Percentiles rank a stretch among this genome's conserved stretches.
These are phyloP conservation scores for Picus viridis DNA, from an alignment of 2,797 vertebrate genomes.

Conservation along the genomic window DNA sequence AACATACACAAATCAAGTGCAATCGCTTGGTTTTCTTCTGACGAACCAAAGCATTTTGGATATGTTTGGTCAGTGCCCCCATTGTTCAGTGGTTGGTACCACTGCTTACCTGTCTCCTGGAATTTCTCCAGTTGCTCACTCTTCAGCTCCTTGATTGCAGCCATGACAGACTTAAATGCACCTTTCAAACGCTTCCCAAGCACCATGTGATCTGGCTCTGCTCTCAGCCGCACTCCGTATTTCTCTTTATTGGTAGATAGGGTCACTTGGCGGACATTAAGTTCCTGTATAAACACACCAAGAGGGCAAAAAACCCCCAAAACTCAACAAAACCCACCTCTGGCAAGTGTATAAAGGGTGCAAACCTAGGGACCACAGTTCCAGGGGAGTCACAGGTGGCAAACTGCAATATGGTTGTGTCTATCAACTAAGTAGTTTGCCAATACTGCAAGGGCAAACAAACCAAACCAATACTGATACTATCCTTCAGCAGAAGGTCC, in stretches of 20 bases:
- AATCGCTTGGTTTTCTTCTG: not conserved
- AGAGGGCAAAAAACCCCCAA: not conserved
- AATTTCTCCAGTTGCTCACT: slow-evolving; percentile 90
- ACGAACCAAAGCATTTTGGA: not conserved
- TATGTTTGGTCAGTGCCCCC: not conserved
- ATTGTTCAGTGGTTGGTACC: not conserved
- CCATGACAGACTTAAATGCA: slow-evolving; percentile 89
- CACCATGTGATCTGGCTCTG: slow-evolving; percentile 97
- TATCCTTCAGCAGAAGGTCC: not conserved
- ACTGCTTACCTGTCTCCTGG: slow-evolving; percentile 86
- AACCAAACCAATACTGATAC: not conserved
- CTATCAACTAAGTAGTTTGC: rapidly evolving
- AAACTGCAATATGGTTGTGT: rapidly evolving
- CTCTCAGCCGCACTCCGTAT: slow-evolving; percentile 90
- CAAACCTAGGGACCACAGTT: not conserved
- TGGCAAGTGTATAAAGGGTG: not conserved
- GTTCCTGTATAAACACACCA: slow-evolving; percentile 80
- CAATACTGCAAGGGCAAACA: not conserved
- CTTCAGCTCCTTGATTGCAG: slow-evolving; percentile 90
- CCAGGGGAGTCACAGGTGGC: rapidly evolving
- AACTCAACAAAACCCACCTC: not conserved
- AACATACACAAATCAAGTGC: not conserved
- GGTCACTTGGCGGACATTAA: slow-evolving; percentile 93
- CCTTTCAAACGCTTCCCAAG: slow-evolving; percentile 95
- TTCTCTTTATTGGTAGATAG: slow-evolving; percentile 92